Evolutionary conservation across 2,797 vertebrate genomes (phyloP).

Genomic region (Galaxias olidus): DNA sequence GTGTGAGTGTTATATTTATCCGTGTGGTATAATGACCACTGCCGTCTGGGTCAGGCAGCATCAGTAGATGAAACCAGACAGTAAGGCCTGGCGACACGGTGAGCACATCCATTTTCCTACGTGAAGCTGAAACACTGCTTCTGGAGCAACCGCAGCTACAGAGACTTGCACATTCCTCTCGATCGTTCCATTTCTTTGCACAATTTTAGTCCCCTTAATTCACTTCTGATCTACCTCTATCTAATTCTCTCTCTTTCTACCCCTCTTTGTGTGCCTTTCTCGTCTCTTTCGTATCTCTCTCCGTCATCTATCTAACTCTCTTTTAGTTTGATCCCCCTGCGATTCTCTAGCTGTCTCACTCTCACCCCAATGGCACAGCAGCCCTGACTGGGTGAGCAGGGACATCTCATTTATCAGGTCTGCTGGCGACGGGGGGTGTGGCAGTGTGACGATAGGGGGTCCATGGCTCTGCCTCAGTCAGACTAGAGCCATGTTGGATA

Average conservation of each 20-base stretch:
- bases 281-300: background rate
- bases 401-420: conserved; percentile 64
- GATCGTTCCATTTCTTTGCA: too few species aligned
- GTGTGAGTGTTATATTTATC: background rate
- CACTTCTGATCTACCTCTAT: too few species aligned
- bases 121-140: too few species aligned
- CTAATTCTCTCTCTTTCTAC: background rate
- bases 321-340: background rate
- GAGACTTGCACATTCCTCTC: too few species aligned
- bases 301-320: conserved; percentile 4
- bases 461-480: conserved; percentile 39
- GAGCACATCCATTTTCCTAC: too few species aligned
- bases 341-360: conserved; percentile 10
- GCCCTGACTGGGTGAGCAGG: conserved; percentile 64
- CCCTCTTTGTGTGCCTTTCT: conserved; percentile 7
- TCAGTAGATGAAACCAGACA: too few species aligned
- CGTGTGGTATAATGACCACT: background rate
- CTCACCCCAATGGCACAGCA: background rate
- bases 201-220: too few species aligned
- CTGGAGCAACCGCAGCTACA: too few species aligned
- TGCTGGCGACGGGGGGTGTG: conserved; percentile 58
- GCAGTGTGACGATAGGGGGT: conserved; percentile 44
- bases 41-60: too few species aligned
- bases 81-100: too few species aligned
- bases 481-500: conserved; percentile 65